Evolutionary conservation across 2,113 vertebrate genomes (phyloP).

Genomic region (Menura novaehollandiae): DNA sequence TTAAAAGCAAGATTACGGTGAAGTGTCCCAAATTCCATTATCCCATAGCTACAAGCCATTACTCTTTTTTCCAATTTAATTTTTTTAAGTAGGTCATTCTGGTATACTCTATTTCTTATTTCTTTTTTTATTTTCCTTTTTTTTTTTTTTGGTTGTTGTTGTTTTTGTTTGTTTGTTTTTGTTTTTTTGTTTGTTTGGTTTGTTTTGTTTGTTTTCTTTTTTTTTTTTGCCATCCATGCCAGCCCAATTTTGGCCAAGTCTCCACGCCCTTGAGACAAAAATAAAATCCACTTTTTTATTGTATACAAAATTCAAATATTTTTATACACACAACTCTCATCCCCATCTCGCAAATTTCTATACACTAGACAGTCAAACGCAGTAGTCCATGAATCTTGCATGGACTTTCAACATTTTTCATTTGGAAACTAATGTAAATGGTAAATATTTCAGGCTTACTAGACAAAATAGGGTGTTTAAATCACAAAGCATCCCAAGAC

Average conservation of each 20-base stretch:
- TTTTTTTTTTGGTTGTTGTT: not conserved
- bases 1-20: conserved; percentile 70
- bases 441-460: not conserved
- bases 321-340: not conserved
- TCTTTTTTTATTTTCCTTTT: not conserved
- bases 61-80: conserved; percentile 71
- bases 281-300: not conserved
- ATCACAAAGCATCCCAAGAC: not conserved
- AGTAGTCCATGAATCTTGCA: not conserved
- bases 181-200: no score
- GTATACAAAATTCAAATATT: not conserved
- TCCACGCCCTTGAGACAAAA: not conserved
- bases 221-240: conserved; percentile 8
- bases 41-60: conserved; percentile 70
- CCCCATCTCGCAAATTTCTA: not conserved
- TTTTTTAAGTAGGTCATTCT: conserved; percentile 75
- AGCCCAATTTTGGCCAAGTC: conserved; percentile 40
- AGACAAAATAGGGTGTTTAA: not conserved
- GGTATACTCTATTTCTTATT: conserved; percentile 1
- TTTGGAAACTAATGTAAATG: not conserved
- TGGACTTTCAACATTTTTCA: not conserved
- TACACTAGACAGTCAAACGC: not conserved
- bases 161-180: no score
- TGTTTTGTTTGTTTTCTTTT: not conserved
- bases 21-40: conserved; percentile 71